Conservation (phyloP, 1,140 invertebrate species). For the Stegodyphus mimosarum region DNA sequence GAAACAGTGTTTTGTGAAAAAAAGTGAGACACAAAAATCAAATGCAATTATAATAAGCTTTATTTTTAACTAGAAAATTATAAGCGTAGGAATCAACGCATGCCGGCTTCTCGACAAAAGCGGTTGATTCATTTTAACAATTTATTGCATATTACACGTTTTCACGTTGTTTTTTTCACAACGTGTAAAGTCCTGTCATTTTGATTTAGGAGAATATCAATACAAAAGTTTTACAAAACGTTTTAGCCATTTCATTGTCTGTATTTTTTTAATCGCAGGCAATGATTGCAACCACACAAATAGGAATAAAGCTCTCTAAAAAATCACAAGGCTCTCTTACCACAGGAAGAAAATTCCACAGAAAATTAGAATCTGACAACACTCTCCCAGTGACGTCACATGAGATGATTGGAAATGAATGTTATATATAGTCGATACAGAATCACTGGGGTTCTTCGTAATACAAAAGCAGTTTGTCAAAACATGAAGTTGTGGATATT, state of each 20-base stretch:
- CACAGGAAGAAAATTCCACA: constrained; percentile 14
- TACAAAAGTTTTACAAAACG: constrained; percentile 18
- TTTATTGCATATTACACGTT: constrained; percentile 59
- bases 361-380: not conserved
- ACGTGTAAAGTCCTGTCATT: not conserved
- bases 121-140: constrained; percentile 48
- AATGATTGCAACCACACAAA: constrained; percentile 45
- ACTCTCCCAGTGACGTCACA: too few relatives aligned
- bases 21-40: too few relatives aligned
- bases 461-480: too few relatives aligned
- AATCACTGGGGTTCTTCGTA: too few relatives aligned
- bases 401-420: too few relatives aligned
- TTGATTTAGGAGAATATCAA: constrained; percentile 54
- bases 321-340: constrained; percentile 46
- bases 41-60: constrained; percentile 37
- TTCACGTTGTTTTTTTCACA: not conserved
- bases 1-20: too few relatives aligned
- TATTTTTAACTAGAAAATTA: constrained; percentile 55
- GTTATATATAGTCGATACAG: too few relatives aligned
- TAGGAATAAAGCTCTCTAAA: constrained; percentile 53
- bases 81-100: constrained; percentile 27
- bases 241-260: not conserved
- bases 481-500: too few relatives aligned
- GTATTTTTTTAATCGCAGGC: constrained; percentile 6
- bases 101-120: constrained; percentile 42